phyloP scores from a whole-genome alignment of 2,113 vertebrate species.

The Podilymbus podiceps region DNA sequence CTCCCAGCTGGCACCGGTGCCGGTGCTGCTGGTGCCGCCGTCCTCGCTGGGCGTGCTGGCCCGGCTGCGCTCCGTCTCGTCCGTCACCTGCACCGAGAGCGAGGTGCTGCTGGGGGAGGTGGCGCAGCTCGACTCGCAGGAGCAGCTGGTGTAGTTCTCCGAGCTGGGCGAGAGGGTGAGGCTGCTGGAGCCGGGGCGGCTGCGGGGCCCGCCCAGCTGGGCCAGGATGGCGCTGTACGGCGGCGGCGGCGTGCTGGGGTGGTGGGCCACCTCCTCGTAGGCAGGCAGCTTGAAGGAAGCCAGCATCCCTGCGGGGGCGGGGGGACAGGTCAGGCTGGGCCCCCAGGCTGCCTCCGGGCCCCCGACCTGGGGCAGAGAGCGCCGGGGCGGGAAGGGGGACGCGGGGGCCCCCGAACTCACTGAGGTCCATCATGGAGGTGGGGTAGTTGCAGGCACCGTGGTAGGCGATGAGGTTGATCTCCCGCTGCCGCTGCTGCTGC shows the following conservation, averaged over 20 bases:
- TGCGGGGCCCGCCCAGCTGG: slow-evolving; percentile 66
- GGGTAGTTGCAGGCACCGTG: slow-evolving; percentile 86
- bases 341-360: not conserved
- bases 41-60: slow-evolving; percentile 71
- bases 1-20: slow-evolving; percentile 24
- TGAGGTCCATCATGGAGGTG: slow-evolving; percentile 85
- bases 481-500: slow-evolving; percentile 94
- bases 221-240: slow-evolving; percentile 85
- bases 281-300: slow-evolving; percentile 92
- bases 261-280: slow-evolving; percentile 91
- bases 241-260: slow-evolving; percentile 89
- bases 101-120: slow-evolving; percentile 85
- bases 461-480: slow-evolving; percentile 96
- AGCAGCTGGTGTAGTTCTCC: slow-evolving; percentile 85
- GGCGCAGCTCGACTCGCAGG: slow-evolving; percentile 86
- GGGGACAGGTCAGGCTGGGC: not conserved
- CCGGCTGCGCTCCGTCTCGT: slow-evolving; percentile 81
- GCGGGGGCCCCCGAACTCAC: slow-evolving; percentile 72
- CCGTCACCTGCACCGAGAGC: slow-evolving; percentile 80
- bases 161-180: slow-evolving; percentile 82
- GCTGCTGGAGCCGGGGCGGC: slow-evolving; percentile 72
- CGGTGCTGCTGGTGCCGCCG: not conserved
- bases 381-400: not conserved
- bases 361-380: too few relatives aligned
- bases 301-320: slow-evolving; percentile 80